These are phyloP conservation scores for Thera britannica DNA, from an alignment of 2,888 invertebrate species.

Conservation along the genomic window DNA sequence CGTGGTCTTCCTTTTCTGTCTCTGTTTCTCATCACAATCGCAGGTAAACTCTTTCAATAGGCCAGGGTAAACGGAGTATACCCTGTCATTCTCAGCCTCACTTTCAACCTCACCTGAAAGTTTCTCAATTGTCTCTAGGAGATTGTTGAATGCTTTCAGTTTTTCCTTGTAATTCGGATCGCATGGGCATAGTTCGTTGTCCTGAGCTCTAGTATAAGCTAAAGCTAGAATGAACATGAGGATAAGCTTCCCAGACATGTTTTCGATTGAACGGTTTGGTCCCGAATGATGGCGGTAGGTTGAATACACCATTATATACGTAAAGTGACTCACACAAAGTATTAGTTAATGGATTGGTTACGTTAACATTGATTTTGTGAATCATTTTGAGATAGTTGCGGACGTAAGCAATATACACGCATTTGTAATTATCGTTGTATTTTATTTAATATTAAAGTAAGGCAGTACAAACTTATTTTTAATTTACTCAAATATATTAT, in stretches of 20 bases:
- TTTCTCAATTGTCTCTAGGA: constrained; percentile 33
- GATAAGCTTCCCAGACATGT: constrained; percentile 48
- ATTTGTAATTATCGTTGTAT: not conserved
- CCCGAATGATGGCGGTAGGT: constrained; percentile 40
- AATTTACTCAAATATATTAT: not conserved
- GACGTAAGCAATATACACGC: not conserved
- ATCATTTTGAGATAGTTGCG: not conserved
- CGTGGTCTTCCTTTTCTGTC: constrained; percentile 45
- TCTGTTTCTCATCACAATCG: constrained; percentile 46
- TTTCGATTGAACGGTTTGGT: constrained; percentile 26
- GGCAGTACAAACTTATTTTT: not conserved
- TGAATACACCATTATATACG: not conserved
- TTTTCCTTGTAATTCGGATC: constrained; percentile 25
- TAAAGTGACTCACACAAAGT: constrained; percentile 10
- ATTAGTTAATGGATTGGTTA: constrained; percentile 4
- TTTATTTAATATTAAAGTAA: too few relatives aligned
- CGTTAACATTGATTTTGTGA: not conserved
- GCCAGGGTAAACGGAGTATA: constrained; percentile 46
- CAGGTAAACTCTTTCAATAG: constrained; percentile 45
- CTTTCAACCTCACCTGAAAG: constrained; percentile 31
- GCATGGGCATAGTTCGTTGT: constrained; percentile 33
- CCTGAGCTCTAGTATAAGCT: constrained; percentile 25
- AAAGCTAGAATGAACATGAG: constrained; percentile 35
- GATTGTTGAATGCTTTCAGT: constrained; percentile 31
- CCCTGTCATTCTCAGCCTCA: constrained; percentile 17